Conservation (phyloP, 2,113 vertebrate species). For the Callocephalon fimbriatum region DNA sequence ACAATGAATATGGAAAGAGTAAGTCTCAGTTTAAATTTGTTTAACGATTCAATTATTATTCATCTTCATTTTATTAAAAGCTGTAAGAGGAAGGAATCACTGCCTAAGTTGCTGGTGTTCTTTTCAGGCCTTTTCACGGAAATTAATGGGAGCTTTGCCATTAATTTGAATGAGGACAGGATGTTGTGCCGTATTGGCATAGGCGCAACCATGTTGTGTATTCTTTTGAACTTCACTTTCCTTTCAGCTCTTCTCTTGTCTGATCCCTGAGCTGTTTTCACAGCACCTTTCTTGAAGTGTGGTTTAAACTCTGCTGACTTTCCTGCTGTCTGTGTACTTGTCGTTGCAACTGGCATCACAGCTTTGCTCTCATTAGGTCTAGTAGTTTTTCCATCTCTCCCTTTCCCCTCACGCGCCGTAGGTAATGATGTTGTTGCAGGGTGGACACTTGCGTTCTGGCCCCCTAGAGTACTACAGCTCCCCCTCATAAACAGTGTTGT, state of each 20-base stretch:
- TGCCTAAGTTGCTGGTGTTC: not conserved
- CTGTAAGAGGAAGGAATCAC: not conserved
- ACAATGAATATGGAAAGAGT: not conserved
- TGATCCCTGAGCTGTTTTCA: not conserved
- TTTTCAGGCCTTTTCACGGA: slow-evolving; percentile 16
- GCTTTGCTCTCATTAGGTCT: slow-evolving; percentile 15
- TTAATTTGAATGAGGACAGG: slow-evolving; percentile 27
- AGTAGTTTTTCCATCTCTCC: not conserved
- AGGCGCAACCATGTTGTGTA: not conserved
- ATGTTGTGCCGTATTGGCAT: slow-evolving; percentile 57
- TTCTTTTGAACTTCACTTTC: slow-evolving; percentile 43
- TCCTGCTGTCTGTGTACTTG: slow-evolving; percentile 8
- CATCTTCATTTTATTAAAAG: not conserved
- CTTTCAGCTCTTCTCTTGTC: not conserved
- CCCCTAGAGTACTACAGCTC: not conserved
- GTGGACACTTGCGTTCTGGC: not conserved
- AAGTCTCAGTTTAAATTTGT: not conserved
- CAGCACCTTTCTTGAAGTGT: not conserved
- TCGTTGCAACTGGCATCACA: not conserved
- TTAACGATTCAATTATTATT: not conserved
- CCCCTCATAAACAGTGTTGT: not conserved
- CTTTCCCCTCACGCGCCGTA: not conserved
- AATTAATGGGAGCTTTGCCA: slow-evolving; percentile 67
- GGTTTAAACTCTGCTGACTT: not conserved
- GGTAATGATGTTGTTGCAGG: not conserved